These are phyloP conservation scores for Tetragnatha versicolor DNA, from an alignment of 1,140 invertebrate species.

Conservation along the genomic window DNA sequence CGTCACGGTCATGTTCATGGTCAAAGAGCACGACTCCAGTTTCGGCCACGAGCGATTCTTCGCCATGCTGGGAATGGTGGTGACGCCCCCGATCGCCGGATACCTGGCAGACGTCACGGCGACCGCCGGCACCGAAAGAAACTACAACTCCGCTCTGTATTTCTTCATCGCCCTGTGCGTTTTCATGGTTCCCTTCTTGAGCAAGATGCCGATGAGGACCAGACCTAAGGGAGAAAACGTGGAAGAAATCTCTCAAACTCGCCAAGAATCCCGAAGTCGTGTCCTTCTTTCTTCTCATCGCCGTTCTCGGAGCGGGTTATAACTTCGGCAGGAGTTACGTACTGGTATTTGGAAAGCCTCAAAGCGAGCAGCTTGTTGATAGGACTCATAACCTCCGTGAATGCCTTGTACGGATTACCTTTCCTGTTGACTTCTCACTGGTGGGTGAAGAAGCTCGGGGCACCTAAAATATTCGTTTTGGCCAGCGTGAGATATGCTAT, in stretches of 20 bases:
- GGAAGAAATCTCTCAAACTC: slow-evolving; percentile 22
- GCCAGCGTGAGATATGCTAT: slow-evolving; percentile 4
- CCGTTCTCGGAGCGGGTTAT: slow-evolving; percentile 10
- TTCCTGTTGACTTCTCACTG: slow-evolving; percentile 29
- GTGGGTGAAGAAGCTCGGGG: slow-evolving; percentile 39
- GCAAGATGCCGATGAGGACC: neutral
- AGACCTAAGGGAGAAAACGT: slow-evolving; percentile 7
- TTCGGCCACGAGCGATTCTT: slow-evolving; percentile 38
- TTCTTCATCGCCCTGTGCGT: neutral
- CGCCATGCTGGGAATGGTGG: neutral
- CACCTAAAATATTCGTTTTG: slow-evolving; percentile 3
- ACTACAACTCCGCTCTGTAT: slow-evolving; percentile 18
- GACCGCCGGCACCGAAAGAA: neutral
- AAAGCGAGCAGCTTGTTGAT: neutral
- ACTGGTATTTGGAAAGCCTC: slow-evolving; percentile 7
- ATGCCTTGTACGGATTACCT: slow-evolving; percentile 28
- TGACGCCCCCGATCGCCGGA: slow-evolving; percentile 19
- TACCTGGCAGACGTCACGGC: slow-evolving; percentile 1
- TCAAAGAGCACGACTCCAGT: slow-evolving; percentile 28
- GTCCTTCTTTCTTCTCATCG: neutral
- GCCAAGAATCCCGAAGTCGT: slow-evolving; percentile 19
- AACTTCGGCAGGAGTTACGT: slow-evolving; percentile 21
- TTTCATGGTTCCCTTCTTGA: neutral
- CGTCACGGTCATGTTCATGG: slow-evolving; percentile 17
- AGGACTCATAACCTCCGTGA: neutral